Percentiles rank a stretch among this genome's conserved stretches.
Conservation (phyloP, 2,113 vertebrate species). For the Halcyon malimbica region DNA sequence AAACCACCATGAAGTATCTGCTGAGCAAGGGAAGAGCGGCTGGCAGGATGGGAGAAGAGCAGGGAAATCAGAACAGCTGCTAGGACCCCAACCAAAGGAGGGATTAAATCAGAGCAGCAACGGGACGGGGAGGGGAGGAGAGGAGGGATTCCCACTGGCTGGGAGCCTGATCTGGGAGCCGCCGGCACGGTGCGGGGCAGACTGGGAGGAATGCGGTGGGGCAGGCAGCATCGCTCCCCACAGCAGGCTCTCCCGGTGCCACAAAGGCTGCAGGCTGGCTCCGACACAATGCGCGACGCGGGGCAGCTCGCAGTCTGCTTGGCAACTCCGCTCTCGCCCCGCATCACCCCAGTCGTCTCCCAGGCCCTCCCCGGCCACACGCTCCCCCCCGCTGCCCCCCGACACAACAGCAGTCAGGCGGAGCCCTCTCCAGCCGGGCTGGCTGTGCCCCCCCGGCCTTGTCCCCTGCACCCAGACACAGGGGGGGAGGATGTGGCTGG, state of each 20-base stretch:
- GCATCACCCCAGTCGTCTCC: not conserved
- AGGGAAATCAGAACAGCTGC: slow-evolving; percentile 42
- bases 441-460: not conserved
- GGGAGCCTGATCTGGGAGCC: slow-evolving; percentile 17
- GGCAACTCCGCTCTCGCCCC: not conserved
- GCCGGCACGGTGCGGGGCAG: not conserved
- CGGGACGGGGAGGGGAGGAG: not conserved
- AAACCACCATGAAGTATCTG: slow-evolving; percentile 23
- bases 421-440: not conserved
- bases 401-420: slow-evolving; percentile 38
- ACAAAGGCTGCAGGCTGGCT: slow-evolving; percentile 40
- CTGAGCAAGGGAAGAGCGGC: not conserved
- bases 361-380: not conserved
- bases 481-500: rapidly evolving
- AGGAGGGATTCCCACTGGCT: slow-evolving; percentile 31
- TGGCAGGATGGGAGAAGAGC: not conserved
- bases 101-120: slow-evolving; percentile 19
- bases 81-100: slow-evolving; percentile 29
- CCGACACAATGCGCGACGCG: not conserved
- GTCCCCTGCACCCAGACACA: not conserved
- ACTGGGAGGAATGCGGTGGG: slow-evolving; percentile 27
- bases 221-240: slow-evolving; percentile 33
- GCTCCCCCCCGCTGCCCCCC: not conserved
- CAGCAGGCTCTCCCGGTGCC: slow-evolving; percentile 43
- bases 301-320: slow-evolving; percentile 33